Base-by-base conservation (phyloP, 2,113 vertebrate species). In the Ciconia maguari region DNA sequence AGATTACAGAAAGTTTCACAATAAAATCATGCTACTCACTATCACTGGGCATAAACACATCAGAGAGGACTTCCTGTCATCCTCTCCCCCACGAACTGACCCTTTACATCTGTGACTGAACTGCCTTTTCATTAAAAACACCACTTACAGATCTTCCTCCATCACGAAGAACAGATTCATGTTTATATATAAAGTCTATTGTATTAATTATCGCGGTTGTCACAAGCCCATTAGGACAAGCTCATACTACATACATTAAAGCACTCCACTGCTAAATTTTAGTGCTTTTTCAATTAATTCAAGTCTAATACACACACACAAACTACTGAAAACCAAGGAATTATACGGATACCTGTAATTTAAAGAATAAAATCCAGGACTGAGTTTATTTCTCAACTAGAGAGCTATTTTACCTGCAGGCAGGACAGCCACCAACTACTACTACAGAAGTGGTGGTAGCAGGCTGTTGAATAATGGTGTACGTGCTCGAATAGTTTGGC, bases 381-480 rank as follows among this genome's bases (percentile, higher is more conserved):
- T 36, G 34, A 70, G 20, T 55, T 85, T 25, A 61, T 51, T 74
- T 72, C 42, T 57, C 34, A 65, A 27, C 34, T 7, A 8, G 8
- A 84, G 24, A 48, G 58, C 12, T 13, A 5, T 29, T 96, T 98
- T 98, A 99, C 99, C 99, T 99, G 99, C 99, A 99, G 71, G 99
- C 99, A 2, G 99, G 99, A 85, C 99, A 99, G 96, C 99, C 99
- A 81, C 99, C 99, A 41, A 99, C 99, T 65, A 99, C 99, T 54
- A 99, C 99, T n/a, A 99, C 99, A 41, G 99, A 99, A 30, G 98
- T 98, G 94, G 98, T 97, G 65, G 98, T 87, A 49, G 97, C 86
- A 74, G 97, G 95, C 52, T 99, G 99, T 11, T 99, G 99, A 74
- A 99, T 98, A 94, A 99, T 99, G 89, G 99, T 98, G 95, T 99